Conservation (phyloP, 2,888 invertebrate species). For the Autographa pulchrina region DNA sequence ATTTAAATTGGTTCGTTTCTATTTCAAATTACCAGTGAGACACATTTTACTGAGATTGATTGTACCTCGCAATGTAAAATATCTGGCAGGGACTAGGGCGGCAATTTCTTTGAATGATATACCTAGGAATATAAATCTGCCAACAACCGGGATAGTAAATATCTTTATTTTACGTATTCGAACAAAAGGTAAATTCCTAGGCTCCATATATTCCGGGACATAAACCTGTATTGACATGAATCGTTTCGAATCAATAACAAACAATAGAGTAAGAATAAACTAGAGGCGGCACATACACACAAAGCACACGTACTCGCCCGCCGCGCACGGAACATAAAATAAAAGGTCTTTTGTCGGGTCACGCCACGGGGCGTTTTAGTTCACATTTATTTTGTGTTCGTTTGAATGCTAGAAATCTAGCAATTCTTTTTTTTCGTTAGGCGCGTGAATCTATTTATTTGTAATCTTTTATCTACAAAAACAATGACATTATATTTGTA, state of each 20-base stretch:
- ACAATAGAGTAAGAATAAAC: slow-evolving; percentile 29
- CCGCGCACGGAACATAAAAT: slow-evolving; percentile 43
- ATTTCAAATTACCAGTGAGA: neutral
- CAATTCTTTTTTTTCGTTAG: neutral
- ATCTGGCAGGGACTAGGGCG: neutral
- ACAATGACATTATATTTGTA: too few relatives aligned
- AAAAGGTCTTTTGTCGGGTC: slow-evolving; percentile 51
- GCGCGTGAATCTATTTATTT: too few relatives aligned
- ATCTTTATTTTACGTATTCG: neutral
- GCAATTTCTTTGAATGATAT: neutral
- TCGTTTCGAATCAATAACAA: slow-evolving; percentile 34
- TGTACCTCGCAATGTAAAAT: neutral
- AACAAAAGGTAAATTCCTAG: neutral
- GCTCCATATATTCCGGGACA: neutral
- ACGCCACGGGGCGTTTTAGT: slow-evolving; percentile 36
- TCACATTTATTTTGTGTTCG: slow-evolving; percentile 49
- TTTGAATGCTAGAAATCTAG: slow-evolving; percentile 42
- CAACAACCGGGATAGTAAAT: neutral
- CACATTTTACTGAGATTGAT: neutral
- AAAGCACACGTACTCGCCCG: slow-evolving; percentile 28
- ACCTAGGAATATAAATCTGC: neutral
- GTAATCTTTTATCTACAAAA: too few relatives aligned
- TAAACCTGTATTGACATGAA: slow-evolving; percentile 4
- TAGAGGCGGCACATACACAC: slow-evolving; percentile 24
- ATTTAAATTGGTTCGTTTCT: too few relatives aligned